Percentiles rank a stretch among this genome's conserved stretches.
phyloP scores from a whole-genome alignment of 2,888 invertebrate genomes.

The Zygaena filipendulae region DNA sequence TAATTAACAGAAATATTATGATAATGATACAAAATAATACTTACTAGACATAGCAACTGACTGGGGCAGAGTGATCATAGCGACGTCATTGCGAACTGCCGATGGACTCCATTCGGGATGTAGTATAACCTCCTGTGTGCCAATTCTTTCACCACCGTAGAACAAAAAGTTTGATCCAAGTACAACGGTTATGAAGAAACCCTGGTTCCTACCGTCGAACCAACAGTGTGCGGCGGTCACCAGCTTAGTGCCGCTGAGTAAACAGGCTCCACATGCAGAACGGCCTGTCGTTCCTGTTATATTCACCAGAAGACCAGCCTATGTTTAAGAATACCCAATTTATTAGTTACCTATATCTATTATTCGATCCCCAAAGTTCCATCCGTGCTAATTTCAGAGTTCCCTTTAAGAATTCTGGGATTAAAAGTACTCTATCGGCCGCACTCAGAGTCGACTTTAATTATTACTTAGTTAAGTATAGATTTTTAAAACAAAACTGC shows the following conservation, averaged over 20 bases:
- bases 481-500: too few species aligned
- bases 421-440: too few species aligned
- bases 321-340: too few species aligned
- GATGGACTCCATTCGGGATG: constrained; percentile 31
- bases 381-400: too few species aligned
- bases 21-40: neutral
- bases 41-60: constrained; percentile 21
- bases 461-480: too few species aligned
- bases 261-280: constrained; percentile 35
- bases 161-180: constrained; percentile 33
- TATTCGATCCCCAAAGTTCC: too few species aligned
- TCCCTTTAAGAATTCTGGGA: too few species aligned
- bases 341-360: too few species aligned
- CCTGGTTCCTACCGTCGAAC: constrained; percentile 33
- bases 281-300: constrained; percentile 14
- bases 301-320: constrained; percentile 21
- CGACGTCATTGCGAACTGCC: constrained; percentile 31
- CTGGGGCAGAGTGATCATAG: constrained; percentile 23
- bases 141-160: constrained; percentile 30
- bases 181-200: constrained; percentile 28
- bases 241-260: constrained; percentile 21
- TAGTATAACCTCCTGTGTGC: constrained; percentile 21
- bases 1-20: neutral
- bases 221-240: constrained; percentile 27
- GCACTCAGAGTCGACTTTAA: too few species aligned